Conservation (phyloP, 1,140 invertebrate species). For the Lasaia peninsularis region DNA sequence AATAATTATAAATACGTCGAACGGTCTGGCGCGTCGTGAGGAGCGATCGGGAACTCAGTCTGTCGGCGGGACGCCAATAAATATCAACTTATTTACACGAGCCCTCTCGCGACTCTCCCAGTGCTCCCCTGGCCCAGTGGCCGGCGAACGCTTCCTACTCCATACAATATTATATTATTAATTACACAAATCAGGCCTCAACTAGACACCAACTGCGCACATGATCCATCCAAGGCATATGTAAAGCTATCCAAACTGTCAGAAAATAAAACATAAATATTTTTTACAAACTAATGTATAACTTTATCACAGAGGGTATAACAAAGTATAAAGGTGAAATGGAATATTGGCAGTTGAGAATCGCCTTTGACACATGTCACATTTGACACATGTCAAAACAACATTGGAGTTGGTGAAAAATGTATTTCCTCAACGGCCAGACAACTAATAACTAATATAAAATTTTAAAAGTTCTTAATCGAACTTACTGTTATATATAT, state of each 20-base stretch:
- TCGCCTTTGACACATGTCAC: neutral
- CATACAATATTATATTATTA: conserved; percentile 13
- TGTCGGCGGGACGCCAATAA: conserved; percentile 62
- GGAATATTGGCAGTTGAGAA: neutral
- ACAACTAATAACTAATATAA: neutral
- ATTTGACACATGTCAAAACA: neutral
- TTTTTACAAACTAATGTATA: conserved; percentile 8
- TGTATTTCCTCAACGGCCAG: neutral
- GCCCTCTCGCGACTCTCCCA: conserved; percentile 48
- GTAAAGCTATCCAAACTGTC: conserved; percentile 10
- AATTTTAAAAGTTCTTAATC: neutral
- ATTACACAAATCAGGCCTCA: conserved; percentile 12
- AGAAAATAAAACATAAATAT: conserved; percentile 11
- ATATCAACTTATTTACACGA: conserved; percentile 73
- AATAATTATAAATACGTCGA: conserved; percentile 63
- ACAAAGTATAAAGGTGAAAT: conserved; percentile 4
- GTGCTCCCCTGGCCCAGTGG: conserved; percentile 10
- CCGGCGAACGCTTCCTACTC: conserved; percentile 6
- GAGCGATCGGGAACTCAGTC: conserved; percentile 49
- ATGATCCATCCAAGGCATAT: neutral
- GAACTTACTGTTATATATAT: neutral
- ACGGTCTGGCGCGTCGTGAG: conserved; percentile 56
- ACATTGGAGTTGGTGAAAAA: neutral
- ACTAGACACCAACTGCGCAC: conserved; percentile 6
- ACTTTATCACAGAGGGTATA: conserved; percentile 9